These are phyloP conservation scores for Epinephelus coioides DNA, from an alignment of 2,797 vertebrate species.

Conservation along the genomic window DNA sequence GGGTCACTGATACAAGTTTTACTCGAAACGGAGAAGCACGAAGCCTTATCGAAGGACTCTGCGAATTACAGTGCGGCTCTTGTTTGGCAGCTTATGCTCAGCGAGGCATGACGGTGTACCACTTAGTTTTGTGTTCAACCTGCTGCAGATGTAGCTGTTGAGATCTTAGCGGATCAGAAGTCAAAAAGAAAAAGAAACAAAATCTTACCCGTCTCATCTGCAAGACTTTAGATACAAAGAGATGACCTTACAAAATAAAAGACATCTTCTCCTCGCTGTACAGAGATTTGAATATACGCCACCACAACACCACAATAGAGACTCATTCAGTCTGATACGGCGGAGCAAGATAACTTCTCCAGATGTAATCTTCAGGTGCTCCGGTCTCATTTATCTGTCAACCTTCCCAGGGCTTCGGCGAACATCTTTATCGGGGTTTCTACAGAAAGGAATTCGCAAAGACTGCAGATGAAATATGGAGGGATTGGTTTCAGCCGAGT, in stretches of 20 bases:
- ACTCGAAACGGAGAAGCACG: slow-evolving; percentile 71
- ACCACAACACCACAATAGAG: slow-evolving; percentile 21
- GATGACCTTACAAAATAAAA: slow-evolving; percentile 21
- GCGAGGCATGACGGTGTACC: slow-evolving; percentile 49
- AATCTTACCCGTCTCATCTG: background rate
- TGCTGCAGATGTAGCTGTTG: slow-evolving; percentile 19
- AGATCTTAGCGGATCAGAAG: slow-evolving; percentile 44
- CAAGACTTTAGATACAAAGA: slow-evolving; percentile 1
- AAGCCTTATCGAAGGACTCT: slow-evolving; percentile 51
- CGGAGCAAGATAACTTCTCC: slow-evolving; percentile 42
- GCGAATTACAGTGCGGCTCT: slow-evolving; percentile 55
- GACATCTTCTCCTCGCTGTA: slow-evolving; percentile 10
- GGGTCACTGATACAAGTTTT: slow-evolving; percentile 76
- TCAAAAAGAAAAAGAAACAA: slow-evolving; percentile 17
- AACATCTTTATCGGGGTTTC: slow-evolving; percentile 68
- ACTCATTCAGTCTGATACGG: slow-evolving; percentile 30
- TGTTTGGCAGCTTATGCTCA: slow-evolving; percentile 58
- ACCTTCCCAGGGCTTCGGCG: slow-evolving; percentile 51
- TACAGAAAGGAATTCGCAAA: slow-evolving; percentile 69
- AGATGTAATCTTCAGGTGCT: slow-evolving; percentile 75
- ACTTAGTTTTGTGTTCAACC: slow-evolving; percentile 37
- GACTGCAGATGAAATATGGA: slow-evolving; percentile 72
- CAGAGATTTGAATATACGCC: slow-evolving; percentile 21
- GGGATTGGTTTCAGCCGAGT: slow-evolving; percentile 75
- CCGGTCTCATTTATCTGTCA: slow-evolving; percentile 77